These are phyloP conservation scores for Schizopygopsis pylzovi DNA, from an alignment of 2,797 vertebrate species.

Conservation along the genomic window DNA sequence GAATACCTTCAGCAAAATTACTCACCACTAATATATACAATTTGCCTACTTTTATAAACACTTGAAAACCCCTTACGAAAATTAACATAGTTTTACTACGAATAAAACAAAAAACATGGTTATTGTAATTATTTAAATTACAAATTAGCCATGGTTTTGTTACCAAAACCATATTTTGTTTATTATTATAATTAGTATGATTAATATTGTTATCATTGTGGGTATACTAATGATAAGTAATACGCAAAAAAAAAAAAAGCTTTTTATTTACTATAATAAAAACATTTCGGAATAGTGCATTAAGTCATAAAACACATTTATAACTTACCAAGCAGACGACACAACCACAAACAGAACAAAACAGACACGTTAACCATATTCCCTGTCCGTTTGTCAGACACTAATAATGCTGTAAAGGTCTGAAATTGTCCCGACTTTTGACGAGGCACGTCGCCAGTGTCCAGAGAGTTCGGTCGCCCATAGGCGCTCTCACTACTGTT, in stretches of 20 bases:
- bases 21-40: too few relatives aligned
- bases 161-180: too few relatives aligned
- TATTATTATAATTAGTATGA: neutral
- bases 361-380: slow-evolving; percentile 1
- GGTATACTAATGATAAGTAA: neutral
- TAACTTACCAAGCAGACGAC: slow-evolving; percentile 1
- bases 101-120: too few relatives aligned
- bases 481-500: neutral
- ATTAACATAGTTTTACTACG: too few relatives aligned
- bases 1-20: neutral
- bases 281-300: too few relatives aligned
- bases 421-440: neutral
- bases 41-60: too few relatives aligned
- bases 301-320: neutral
- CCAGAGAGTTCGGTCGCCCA: too few relatives aligned
- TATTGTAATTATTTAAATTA: too few relatives aligned
- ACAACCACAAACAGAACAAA: neutral
- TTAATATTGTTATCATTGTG: neutral
- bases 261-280: too few relatives aligned
- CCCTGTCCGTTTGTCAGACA: neutral
- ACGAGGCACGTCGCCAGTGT: too few relatives aligned
- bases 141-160: neutral
- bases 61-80: neutral
- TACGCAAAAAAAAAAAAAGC: neutral
- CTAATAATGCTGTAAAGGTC: neutral